Percentiles rank a stretch among this genome's conserved stretches.
Conservation (phyloP, 2,888 invertebrate species). For the Callyntrura guangdongensis region DNA sequence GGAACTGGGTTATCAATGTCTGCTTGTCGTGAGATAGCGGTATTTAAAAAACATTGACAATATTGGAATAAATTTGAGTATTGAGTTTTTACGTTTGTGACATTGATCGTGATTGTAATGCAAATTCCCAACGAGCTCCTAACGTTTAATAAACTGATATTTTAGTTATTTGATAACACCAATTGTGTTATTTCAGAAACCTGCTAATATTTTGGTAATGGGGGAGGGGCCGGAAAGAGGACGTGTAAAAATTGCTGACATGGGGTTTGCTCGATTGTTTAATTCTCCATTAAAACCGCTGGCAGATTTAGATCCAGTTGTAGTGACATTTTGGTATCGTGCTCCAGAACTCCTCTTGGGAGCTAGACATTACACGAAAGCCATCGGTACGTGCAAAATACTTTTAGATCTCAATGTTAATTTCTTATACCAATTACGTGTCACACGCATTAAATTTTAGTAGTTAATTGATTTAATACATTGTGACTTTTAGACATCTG, state of each 20-base stretch:
- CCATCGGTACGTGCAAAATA: constrained; percentile 91
- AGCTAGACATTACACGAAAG: constrained; percentile 99
- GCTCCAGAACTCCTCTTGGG: constrained; percentile 98
- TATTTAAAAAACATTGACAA: constrained; percentile 86
- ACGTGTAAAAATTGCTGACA: constrained; percentile 99
- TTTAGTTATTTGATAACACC: background rate
- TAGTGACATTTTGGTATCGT: constrained; percentile 99
- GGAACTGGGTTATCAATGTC: constrained; percentile 99
- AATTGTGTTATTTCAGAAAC: constrained; percentile 90
- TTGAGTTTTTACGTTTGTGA: background rate
- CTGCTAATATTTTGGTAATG: constrained; percentile 99
- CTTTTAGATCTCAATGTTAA: too few relatives aligned
- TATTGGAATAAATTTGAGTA: constrained; percentile 2
- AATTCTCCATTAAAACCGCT: constrained; percentile 99
- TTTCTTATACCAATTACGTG: too few relatives aligned
- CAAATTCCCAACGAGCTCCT: too few relatives aligned
- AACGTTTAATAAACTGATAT: constrained; percentile 10
- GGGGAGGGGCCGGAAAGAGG: constrained; percentile 99
- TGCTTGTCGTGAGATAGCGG: constrained; percentile 99
- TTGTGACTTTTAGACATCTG: constrained; percentile 92
- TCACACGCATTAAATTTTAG: background rate
- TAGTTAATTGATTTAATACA: constrained; percentile 9
- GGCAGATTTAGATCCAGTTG: constrained; percentile 99
- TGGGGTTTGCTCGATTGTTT: constrained; percentile 99
- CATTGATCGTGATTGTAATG: constrained; percentile 1